phyloP scores from a whole-genome alignment of 2,113 vertebrate genomes.

The Pseudorectes ferrugineus region DNA sequence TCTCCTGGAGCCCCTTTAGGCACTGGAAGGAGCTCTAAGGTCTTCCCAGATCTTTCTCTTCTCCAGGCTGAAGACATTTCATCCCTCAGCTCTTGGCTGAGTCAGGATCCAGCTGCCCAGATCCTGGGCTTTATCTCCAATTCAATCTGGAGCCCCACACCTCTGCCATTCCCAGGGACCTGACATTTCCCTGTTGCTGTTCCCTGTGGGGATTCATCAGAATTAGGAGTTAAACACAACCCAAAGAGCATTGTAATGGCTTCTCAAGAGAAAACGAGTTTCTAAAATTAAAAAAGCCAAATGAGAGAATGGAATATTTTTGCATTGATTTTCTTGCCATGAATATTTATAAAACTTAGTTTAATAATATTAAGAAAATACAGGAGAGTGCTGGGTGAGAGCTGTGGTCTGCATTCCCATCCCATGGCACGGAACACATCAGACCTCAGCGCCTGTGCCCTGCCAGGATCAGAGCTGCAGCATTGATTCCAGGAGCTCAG shows the following conservation, averaged over 20 bases:
- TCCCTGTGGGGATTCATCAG: neutral
- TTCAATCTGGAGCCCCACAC: rapidly evolving
- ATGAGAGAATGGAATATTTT: neutral
- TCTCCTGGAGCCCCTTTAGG: neutral
- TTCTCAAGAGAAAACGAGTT: neutral
- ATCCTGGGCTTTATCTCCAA: neutral
- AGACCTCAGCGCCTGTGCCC: rapidly evolving
- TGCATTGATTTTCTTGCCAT: neutral
- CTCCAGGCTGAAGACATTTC: neutral
- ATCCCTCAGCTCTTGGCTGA: neutral
- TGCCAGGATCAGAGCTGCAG: neutral
- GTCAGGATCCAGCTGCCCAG: neutral
- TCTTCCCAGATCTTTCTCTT: neutral
- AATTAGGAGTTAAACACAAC: neutral
- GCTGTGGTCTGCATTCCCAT: neutral
- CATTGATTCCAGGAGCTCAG: neutral
- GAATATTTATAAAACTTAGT: neutral
- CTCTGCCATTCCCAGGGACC: neutral
- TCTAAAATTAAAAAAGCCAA: neutral
- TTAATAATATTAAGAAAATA: neutral
- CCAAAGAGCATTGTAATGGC: neutral
- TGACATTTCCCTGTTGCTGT: neutral
- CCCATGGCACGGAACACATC: rapidly evolving
- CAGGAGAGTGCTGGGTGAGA: neutral
- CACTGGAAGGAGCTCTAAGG: neutral